Evolutionary conservation across 2,797 vertebrate species (phyloP), one percentile per base, ranked within the genome.

Genomic region (Tenualosa thibaudeaui): DNA sequence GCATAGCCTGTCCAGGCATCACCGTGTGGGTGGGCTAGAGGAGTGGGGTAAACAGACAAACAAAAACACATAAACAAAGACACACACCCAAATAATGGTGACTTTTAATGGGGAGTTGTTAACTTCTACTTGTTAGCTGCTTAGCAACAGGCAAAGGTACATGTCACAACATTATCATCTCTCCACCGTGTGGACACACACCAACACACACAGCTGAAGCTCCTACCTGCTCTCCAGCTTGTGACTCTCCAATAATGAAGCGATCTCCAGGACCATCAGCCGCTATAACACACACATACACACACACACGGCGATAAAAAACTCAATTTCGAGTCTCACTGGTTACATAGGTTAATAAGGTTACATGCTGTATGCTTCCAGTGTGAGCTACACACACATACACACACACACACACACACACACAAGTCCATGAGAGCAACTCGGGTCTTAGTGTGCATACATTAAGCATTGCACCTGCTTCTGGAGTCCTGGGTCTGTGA

Each of bases 1-100:
- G 94, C 98, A 99, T 99, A 92, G 98, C 98, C 93, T 99, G 98
- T 88, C 98, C 98, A 22, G 98, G 98, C 98, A 99, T 99, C 91
- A 99, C 97, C 54, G 98, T 99, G 89, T 99, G 98, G 89, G 97
- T 98, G 50, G 98, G 97, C 97, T 98, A 90, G 85, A 91, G 10
- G 15, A 17, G 40, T 19, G 37, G n/a, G 58, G n/a, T 62, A 24
- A 24, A n/a, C n/a, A 24, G 15, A 19, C 17, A 78, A 15, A 46
- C 43, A 40, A 78, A 40, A 43, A 19, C 37, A 19, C 40, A 9
- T 78, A 19, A 78, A 43, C 31, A 71, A 6, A 71, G n/a, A 62
- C 58, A 62, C 2, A 22, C 19, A 24, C 56, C 4, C 0, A 24
- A 9, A 8, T 62, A 56, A 56, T 56, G 31, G 31, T 31, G 31